Conservation (phyloP, 2,888 invertebrate genomes). For the Girardia tigrina region DNA sequence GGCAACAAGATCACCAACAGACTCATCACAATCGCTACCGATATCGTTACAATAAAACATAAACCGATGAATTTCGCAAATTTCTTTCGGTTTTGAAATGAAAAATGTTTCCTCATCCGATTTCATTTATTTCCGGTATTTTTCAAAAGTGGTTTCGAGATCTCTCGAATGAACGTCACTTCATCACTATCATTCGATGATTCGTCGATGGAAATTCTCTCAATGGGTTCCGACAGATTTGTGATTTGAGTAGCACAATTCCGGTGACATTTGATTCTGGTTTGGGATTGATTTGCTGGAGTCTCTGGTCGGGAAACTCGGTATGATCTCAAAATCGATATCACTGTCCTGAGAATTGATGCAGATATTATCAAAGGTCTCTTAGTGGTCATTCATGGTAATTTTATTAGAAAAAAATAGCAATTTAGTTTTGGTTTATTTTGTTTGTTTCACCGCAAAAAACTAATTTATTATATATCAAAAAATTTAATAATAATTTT, state of each 20-base stretch:
- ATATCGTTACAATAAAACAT: neutral
- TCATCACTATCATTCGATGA: neutral
- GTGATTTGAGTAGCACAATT: neutral
- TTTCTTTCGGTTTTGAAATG: neutral
- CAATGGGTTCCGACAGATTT: no score
- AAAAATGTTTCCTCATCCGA: neutral
- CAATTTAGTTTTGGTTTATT: no score
- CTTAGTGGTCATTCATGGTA: neutral
- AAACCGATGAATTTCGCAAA: neutral
- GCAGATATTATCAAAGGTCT: constrained; percentile 15
- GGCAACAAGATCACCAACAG: neutral
- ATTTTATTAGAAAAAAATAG: no score
- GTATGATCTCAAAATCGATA: neutral
- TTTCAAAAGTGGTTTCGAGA: neutral
- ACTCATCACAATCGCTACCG: neutral
- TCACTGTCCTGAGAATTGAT: constrained; percentile 17
- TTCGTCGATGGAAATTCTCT: neutral
- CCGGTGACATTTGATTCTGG: neutral
- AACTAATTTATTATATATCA: no score
- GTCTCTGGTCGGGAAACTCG: neutral
- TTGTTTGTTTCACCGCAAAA: no score
- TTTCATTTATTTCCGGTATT: neutral
- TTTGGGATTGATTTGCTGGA: neutral
- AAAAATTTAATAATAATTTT: no score
- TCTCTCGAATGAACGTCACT: neutral